A percentile compares a stretch with the other conserved stretches of the same genome.
Conservation (phyloP, 2,888 invertebrate genomes). For the Lottia gigantea region DNA sequence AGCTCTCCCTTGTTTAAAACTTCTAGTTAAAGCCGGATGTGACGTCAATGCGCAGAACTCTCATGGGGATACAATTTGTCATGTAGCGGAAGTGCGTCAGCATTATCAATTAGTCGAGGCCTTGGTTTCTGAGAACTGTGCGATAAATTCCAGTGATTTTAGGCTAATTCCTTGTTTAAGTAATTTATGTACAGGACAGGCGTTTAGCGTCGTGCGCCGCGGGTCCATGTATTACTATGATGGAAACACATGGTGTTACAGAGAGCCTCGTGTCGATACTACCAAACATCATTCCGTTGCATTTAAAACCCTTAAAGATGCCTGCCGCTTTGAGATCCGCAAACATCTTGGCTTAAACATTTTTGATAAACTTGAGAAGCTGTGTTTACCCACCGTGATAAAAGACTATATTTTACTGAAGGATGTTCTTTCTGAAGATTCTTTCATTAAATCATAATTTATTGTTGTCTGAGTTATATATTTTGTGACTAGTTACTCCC, state of each 20-base stretch:
- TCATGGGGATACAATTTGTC: neutral
- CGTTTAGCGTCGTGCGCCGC: neutral
- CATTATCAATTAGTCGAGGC: neutral
- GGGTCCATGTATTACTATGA: neutral
- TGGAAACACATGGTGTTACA: neutral
- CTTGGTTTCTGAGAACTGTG: neutral
- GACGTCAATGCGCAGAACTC: neutral
- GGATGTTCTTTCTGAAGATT: neutral
- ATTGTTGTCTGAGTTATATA: too few relatives aligned
- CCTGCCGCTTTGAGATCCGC: constrained; percentile 7
- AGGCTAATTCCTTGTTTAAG: neutral
- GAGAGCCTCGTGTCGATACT: neutral
- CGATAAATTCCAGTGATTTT: neutral
- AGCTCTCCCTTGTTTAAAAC: neutral
- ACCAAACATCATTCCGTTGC: neutral
- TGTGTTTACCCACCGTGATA: neutral
- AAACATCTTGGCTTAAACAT: neutral
- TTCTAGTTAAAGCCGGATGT: neutral
- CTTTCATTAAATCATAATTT: too few relatives aligned
- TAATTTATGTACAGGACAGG: neutral
- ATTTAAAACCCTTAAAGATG: neutral
- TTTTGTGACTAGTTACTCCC: too few relatives aligned
- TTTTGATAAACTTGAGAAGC: neutral
- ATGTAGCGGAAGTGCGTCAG: neutral
- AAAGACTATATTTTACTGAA: neutral